phyloP scores from a whole-genome alignment of 1,140 invertebrate species.

The Drosophila sturtevanti region DNA sequence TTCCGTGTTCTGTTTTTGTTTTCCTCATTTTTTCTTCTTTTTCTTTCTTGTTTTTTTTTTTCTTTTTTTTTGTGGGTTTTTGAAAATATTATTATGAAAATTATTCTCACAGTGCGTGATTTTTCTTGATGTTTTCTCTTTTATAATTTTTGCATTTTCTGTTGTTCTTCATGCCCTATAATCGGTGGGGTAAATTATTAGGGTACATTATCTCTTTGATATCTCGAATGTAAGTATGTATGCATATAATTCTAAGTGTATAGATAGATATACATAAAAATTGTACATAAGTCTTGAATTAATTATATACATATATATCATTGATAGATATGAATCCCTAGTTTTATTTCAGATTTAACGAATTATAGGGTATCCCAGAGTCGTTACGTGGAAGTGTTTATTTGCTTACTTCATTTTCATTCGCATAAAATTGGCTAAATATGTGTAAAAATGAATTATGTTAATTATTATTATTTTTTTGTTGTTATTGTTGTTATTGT shows the following conservation, averaged over 20 bases:
- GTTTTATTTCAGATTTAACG: too few species aligned
- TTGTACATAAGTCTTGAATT: too few species aligned
- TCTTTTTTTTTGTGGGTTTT: not conserved
- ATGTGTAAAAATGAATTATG: constrained; percentile 77
- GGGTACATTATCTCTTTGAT: too few species aligned
- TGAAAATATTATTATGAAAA: constrained; percentile 15
- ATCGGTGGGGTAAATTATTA: not conserved
- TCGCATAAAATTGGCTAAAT: constrained; percentile 58
- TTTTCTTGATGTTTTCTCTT: constrained; percentile 1
- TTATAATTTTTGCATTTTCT: not conserved
- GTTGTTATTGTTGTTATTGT: constrained; percentile 16
- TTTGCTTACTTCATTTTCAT: not conserved
- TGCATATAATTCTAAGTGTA: too few species aligned
- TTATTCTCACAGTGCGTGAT: not conserved
- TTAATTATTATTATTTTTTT: constrained; percentile 56
- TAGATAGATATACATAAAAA: too few species aligned
- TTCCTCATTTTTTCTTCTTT: constrained; percentile 14
- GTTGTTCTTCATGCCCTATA: not conserved
- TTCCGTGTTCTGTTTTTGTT: constrained; percentile 26
- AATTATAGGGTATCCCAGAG: not conserved
- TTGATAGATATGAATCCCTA: too few species aligned
- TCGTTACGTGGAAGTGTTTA: too few species aligned
- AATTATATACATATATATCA: too few species aligned
- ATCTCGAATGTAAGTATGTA: too few species aligned
- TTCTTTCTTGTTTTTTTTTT: constrained; percentile 14